Conservation (phyloP, 2,113 vertebrate species). For the Ornithorhynchus anatinus region DNA sequence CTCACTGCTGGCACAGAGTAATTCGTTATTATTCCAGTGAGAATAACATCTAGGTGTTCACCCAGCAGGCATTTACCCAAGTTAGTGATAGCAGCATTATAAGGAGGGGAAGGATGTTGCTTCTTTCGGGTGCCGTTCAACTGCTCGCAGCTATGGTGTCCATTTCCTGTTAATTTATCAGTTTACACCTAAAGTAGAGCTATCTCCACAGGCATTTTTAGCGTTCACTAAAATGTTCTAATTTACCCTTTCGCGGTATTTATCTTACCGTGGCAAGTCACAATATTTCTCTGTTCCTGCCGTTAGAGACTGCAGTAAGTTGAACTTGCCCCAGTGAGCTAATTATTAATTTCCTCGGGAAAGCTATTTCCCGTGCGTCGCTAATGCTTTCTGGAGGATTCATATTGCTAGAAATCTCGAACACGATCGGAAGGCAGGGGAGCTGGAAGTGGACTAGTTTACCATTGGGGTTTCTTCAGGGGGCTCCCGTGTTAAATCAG, state of each 20-base stretch:
- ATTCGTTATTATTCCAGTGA: constrained; percentile 52
- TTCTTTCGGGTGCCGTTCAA: constrained; percentile 9
- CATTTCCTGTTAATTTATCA: constrained; percentile 25
- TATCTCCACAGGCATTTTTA: constrained; percentile 7
- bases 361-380: constrained; percentile 4
- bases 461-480: background rate
- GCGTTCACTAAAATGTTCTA: constrained; percentile 30
- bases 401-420: constrained; percentile 24
- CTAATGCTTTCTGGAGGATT: constrained; percentile 32
- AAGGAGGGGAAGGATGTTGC: background rate
- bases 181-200: constrained; percentile 4
- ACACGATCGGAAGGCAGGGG: background rate
- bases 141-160: background rate
- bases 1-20: constrained; percentile 31
- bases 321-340: constrained; percentile 49
- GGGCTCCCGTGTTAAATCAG: background rate
- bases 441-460: background rate
- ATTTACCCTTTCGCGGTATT: constrained; percentile 28
- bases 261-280: constrained; percentile 37
- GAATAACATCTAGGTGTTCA: background rate
- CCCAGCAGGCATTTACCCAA: constrained; percentile 32
- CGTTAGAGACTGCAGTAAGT: constrained; percentile 33
- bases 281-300: constrained; percentile 53
- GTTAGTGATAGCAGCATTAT: constrained; percentile 19
- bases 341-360: constrained; percentile 46